These are phyloP conservation scores for Poeciliopsis turrubarensis DNA, from an alignment of 2,113 vertebrate species.

Conservation along the genomic window DNA sequence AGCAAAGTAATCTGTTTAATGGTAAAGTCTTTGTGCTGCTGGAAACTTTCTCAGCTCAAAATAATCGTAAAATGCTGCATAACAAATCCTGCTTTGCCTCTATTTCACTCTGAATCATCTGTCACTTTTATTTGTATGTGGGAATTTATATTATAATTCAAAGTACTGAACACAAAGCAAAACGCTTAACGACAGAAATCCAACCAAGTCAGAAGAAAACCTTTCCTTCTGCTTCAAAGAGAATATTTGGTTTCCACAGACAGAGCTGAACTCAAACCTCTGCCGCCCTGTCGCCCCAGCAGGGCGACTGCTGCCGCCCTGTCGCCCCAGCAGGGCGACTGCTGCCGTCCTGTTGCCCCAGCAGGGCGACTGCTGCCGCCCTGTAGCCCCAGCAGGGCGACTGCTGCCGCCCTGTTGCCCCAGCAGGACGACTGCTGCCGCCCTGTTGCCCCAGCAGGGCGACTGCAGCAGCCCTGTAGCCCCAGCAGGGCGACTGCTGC, in stretches of 20 bases:
- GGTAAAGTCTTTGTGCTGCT: slow-evolving; percentile 2
- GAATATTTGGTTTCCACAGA: slow-evolving; percentile 20
- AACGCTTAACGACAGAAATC: background rate
- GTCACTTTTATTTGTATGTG: background rate
- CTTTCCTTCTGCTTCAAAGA: slow-evolving; percentile 28
- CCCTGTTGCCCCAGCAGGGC: too few relatives aligned
- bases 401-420: too few relatives aligned
- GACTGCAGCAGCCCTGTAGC: too few relatives aligned
- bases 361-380: too few relatives aligned
- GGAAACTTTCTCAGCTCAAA: slow-evolving; percentile 3
- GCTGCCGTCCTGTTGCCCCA: too few relatives aligned
- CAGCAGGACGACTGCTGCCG: too few relatives aligned
- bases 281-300: background rate
- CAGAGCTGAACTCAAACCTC: slow-evolving; percentile 7
- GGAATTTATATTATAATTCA: slow-evolving; percentile 22
- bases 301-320: too few relatives aligned
- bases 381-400: too few relatives aligned
- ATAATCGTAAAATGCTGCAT: slow-evolving; percentile 12
- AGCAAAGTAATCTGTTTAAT: background rate
- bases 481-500: too few relatives aligned
- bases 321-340: too few relatives aligned
- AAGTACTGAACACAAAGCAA: background rate
- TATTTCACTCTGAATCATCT: background rate
- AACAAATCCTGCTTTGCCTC: slow-evolving; percentile 20
- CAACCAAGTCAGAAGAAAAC: slow-evolving; percentile 24